Conservation (phyloP, 2,797 vertebrate species). For the Lates japonicus region DNA sequence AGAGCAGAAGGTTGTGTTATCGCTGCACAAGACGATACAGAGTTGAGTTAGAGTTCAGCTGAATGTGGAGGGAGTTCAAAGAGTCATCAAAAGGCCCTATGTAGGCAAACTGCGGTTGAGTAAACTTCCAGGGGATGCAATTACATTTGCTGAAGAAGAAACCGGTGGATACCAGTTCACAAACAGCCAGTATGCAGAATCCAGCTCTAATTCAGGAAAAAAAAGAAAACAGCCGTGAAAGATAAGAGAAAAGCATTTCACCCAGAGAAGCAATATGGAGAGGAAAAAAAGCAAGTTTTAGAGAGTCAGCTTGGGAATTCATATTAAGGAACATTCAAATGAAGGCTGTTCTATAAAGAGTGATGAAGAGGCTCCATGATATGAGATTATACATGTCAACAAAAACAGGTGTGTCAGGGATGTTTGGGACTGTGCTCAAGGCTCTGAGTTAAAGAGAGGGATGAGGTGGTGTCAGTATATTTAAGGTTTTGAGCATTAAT, state of each 20-base stretch:
- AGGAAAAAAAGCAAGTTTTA: conserved; percentile 30
- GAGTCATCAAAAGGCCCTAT: conserved; percentile 33
- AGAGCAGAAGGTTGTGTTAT: conserved; percentile 33
- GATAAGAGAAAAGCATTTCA: conserved; percentile 38
- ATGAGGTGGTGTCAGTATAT: conserved; percentile 5
- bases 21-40: conserved; percentile 17
- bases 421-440: conserved; percentile 1
- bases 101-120: conserved; percentile 19
- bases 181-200: conserved; percentile 49
- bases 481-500: not conserved
- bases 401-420: conserved; percentile 26
- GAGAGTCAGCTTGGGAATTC: conserved; percentile 19
- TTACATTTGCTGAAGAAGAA: conserved; percentile 34
- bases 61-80: conserved; percentile 37
- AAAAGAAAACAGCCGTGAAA: conserved; percentile 18
- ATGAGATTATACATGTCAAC: conserved; percentile 26
- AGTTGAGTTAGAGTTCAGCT: conserved; percentile 50
- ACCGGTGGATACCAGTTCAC: conserved; percentile 29
- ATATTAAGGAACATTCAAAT: conserved; percentile 18
- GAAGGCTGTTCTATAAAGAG: conserved; percentile 25
- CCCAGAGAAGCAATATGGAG: conserved; percentile 10
- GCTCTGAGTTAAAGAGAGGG: not conserved
- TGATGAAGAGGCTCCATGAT: conserved; percentile 1
- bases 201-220: conserved; percentile 15
- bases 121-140: conserved; percentile 45